Base-by-base conservation (phyloP, 2,888 invertebrate genomes). In the Panopea generosa region DNA sequence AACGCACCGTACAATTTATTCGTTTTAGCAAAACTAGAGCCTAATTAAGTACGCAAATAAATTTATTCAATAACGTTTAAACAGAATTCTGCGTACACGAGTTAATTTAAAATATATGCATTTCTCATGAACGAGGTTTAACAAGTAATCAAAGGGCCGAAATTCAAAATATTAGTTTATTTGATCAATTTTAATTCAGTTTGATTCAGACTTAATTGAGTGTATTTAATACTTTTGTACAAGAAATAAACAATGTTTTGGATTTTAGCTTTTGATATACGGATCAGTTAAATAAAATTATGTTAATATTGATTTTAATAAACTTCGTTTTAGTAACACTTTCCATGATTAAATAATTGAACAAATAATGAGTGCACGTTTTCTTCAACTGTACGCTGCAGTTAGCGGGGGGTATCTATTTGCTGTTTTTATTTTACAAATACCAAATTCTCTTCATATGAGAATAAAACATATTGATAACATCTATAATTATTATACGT, bases 101-200 rank as follows among this genome's bases (percentile, higher is more conserved):
- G 22, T 14, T 22, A 18, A 52, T 52, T 52, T 22, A 29, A 14
- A 49, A 65, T 40, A 45, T 45, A 55, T 47, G 18, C 45, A n/a
- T 49, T 75, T 75, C 69, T 60, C 69, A 75, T 69, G 69, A 47
- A 29, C 2, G n/a, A 7, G 26, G 26, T 49, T 63, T 66, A 65
- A 50, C 60, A 56, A 27, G 20, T 47, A 65, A 52, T 29, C 49
- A 66, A 65, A 50, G 52, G 61, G 49, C 20, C 33, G 65, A 26
- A 63, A 69, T 65, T 69, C 40, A 75, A 65, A 75, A 75, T 75
- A 75, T 75, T 75, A 69, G 75, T 61, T 49, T 55, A 69, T 75
- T 65, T 65, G 55, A 38, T 65, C 50, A 65, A 14, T 29, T 27
- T 56, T 53, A 50, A 66, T 75, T 66, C 53, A 40, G 7, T 24